Evolutionary conservation across 2,113 vertebrate species (phyloP).

Genomic region (Anser brachyrhynchus): DNA sequence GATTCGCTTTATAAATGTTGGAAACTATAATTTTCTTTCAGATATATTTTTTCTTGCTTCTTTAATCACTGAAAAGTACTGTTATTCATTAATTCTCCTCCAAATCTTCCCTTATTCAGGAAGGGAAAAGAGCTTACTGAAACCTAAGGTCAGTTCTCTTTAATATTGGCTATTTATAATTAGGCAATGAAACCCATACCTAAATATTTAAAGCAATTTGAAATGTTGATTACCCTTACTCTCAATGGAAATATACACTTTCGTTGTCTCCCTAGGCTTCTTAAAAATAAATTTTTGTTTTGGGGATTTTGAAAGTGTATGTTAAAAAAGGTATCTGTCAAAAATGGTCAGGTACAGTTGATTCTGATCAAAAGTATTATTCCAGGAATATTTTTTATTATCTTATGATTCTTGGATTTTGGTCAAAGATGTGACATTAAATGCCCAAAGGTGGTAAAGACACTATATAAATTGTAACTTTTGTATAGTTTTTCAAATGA

Average conservation of each 20-base stretch:
- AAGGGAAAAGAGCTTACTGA: background rate
- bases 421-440: background rate
- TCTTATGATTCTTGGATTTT: background rate
- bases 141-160: conserved; percentile 8
- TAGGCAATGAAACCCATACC: background rate
- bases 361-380: background rate
- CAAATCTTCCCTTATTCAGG: background rate
- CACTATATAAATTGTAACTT: background rate
- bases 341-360: background rate
- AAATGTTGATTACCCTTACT: background rate
- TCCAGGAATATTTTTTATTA: background rate
- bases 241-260: background rate
- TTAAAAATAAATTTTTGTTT: background rate
- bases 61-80: background rate
- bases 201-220: conserved; percentile 35
- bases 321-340: background rate
- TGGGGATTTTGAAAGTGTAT: background rate
- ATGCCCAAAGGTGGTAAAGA: background rate
- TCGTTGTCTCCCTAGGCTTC: too few species aligned
- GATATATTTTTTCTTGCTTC: background rate
- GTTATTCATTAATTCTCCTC: background rate
- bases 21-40: background rate
- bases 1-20: background rate
- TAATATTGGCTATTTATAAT: conserved; percentile 4
- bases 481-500: background rate